These are phyloP conservation scores for Enteromius trimaculatus DNA, from an alignment of 2,797 vertebrate species.

Conservation along the genomic window DNA sequence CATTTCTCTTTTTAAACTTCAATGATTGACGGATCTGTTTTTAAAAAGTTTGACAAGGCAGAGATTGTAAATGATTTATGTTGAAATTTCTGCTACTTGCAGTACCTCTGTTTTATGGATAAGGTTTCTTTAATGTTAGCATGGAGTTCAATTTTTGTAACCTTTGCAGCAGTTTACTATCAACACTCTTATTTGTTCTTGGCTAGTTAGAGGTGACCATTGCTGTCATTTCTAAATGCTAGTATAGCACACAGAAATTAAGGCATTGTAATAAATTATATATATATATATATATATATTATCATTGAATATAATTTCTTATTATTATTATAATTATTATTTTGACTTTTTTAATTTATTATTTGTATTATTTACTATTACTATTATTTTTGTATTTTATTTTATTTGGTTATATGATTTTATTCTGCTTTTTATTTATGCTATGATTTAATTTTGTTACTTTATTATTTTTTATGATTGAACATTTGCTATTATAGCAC, in stretches of 20 bases:
- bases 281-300: no score
- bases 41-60: slow-evolving; percentile 2
- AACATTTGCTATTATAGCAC: background rate
- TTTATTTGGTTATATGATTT: background rate
- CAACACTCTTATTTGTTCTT: background rate
- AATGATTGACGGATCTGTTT: slow-evolving; percentile 18
- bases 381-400: background rate
- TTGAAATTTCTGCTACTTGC: background rate
- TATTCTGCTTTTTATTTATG: background rate
- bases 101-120: background rate
- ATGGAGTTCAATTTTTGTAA: background rate
- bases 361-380: background rate
- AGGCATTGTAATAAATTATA: background rate
- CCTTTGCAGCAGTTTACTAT: background rate
- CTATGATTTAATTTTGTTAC: background rate
- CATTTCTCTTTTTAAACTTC: slow-evolving; percentile 48
- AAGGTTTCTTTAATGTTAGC: background rate
- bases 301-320: background rate
- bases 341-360: background rate
- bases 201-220: background rate
- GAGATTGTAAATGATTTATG: slow-evolving; percentile 24
- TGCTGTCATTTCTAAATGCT: background rate
- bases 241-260: background rate
- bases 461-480: background rate
- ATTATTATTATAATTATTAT: background rate